These are phyloP conservation scores for Coelinius sp. DNA, from an alignment of 2,888 invertebrate species.

Conservation along the genomic window DNA sequence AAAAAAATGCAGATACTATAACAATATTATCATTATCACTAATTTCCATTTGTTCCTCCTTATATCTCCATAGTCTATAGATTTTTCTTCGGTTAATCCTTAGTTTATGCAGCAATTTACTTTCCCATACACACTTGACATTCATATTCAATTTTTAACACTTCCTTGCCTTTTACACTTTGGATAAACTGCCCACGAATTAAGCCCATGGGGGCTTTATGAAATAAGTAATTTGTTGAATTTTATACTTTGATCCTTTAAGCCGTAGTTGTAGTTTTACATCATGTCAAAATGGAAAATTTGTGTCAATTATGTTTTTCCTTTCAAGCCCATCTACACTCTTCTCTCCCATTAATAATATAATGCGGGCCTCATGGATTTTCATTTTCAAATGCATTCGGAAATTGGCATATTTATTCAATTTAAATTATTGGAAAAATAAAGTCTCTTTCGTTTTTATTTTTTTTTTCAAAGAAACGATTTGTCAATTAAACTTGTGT, in stretches of 20 bases:
- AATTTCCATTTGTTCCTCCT: not conserved
- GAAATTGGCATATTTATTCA: no score
- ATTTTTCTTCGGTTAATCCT: conserved; percentile 4
- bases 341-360: no score
- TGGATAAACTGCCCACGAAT: conserved; percentile 35
- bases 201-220: conserved; percentile 37
- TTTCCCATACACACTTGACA: not conserved
- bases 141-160: not conserved
- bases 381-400: not conserved
- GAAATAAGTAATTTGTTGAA: conserved; percentile 39
- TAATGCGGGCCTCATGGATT: not conserved
- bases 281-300: not conserved
- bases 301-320: not conserved
- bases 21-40: conserved; percentile 3
- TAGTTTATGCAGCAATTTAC: not conserved
- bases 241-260: not conserved
- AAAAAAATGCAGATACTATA: conserved; percentile 12
- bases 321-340: not conserved
- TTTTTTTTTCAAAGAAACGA: not conserved
- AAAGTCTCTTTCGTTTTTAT: not conserved
- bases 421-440: no score
- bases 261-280: not conserved
- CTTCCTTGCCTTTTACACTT: not conserved
- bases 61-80: not conserved
- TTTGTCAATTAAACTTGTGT: no score